Base-by-base conservation (phyloP, 2,797 vertebrate genomes). In the Oryzias sinensis region DNA sequence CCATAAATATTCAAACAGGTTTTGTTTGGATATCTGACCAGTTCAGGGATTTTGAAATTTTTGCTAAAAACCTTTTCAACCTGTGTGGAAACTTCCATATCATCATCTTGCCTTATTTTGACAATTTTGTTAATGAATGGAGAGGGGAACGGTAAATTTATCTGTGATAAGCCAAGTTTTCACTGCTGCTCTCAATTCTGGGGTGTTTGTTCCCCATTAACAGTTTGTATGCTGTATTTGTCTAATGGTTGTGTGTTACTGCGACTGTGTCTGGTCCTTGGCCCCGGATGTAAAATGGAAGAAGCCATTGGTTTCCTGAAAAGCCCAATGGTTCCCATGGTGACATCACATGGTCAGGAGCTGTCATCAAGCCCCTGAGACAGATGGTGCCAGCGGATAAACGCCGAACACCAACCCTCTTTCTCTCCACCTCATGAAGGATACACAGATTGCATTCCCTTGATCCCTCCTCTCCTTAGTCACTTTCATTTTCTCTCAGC, bases 331-430 rank as follows among this genome's bases (percentile, higher is more conserved):
- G 68, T 81, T 86, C 87, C 87, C 77, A 79, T 87, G 87, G 65
- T 50, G 8, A 17, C 60, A 68, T 87, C 86, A 89, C 85, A 83
- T 88, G 85, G 50, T 79, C 78, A 47, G 59, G 81, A 84, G 70
- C 77, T 80, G 82, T 85, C 86, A 86, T 75, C 67, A 58, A 72
- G 77, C 84, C 60, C 33, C 64, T 49, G 81, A 82, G 83, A 85
- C 87, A 89, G 85, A 88, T 88, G 88, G 85, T 87, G 87, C 70
- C 77, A 79, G 76, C 2, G 74, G 73, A 87, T 81, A 77, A 72
- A 80, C 76, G 68, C 51, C 69, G 53, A 70, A 58, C 83, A 71
- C 73, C 68, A 59, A 25, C 41, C 40, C 65, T 61, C 56, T 46
- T 63, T 61, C 57, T 44, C 50, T 52, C 68, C 45, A 22, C 66